These are phyloP conservation scores for Trichopria drosophilae DNA, from an alignment of 2,888 invertebrate genomes.

Conservation along the genomic window DNA sequence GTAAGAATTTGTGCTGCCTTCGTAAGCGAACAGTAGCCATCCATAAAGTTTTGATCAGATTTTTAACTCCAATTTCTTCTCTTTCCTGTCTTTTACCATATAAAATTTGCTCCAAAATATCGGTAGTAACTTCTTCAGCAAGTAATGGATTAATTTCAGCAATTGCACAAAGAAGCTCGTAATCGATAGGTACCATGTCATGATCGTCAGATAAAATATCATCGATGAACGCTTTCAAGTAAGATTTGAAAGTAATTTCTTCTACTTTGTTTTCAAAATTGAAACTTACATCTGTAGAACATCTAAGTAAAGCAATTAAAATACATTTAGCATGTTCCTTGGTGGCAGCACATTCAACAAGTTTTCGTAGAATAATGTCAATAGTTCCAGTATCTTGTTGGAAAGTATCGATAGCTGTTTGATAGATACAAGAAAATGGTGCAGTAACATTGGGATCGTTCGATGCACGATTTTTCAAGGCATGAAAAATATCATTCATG, in stretches of 20 bases:
- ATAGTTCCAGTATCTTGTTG: slow-evolving; percentile 37
- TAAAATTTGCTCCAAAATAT: slow-evolving; percentile 43
- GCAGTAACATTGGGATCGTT: slow-evolving; percentile 29
- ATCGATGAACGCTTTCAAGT: slow-evolving; percentile 41
- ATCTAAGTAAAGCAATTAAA: slow-evolving; percentile 34
- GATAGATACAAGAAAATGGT: slow-evolving; percentile 40
- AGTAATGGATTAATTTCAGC: slow-evolving; percentile 48
- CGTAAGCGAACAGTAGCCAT: slow-evolving; percentile 44
- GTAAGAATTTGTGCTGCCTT: slow-evolving; percentile 48
- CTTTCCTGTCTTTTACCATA: slow-evolving; percentile 14
- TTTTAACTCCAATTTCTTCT: slow-evolving; percentile 13
- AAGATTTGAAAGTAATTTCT: slow-evolving; percentile 39
- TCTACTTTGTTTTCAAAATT: slow-evolving; percentile 47
- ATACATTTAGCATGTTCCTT: slow-evolving; percentile 29
- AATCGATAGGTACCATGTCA: slow-evolving; percentile 35
- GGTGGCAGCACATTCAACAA: slow-evolving; percentile 37
- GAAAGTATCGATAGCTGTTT: slow-evolving; percentile 37
- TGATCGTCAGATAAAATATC: slow-evolving; percentile 36
- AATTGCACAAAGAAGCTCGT: slow-evolving; percentile 40
- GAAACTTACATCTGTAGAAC: slow-evolving; percentile 40
- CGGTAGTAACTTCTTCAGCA: slow-evolving; percentile 43
- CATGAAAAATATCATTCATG: slow-evolving; percentile 36
- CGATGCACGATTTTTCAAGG: slow-evolving; percentile 29
- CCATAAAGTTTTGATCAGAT: slow-evolving; percentile 40
- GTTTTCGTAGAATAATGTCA: slow-evolving; percentile 44